Evolutionary conservation across 2,797 vertebrate species (phyloP), one percentile per base, ranked within the genome.

Genomic region (Enteromius argenteus): DNA sequence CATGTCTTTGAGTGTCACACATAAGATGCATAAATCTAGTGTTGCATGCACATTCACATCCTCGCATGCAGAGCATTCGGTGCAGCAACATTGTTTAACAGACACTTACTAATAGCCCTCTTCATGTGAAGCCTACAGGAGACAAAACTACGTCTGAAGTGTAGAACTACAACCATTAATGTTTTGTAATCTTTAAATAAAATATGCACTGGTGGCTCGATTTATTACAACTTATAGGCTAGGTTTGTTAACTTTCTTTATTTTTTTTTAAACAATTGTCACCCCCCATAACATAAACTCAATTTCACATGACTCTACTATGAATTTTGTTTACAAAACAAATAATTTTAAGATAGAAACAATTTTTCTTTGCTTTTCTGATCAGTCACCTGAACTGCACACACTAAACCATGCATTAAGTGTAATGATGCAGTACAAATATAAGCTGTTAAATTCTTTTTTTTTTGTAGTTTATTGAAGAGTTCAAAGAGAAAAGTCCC

Each of bases 401-500:
- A 53, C 35, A 21, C 4, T 44, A 23, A 8, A 3, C 0, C 32
- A 30, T 81, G 79, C 0, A 30, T 9, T 15, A 35, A 37, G n/a
- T 78, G 23, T 51, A n/a, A 5, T 23, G 23, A 62, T 77, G 13
- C 46, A 68, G 32, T 39, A 37, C 7, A 37, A 7, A 37, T 37
- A 37, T 5, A 37, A 37, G 35, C 35, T 37, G 35, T 37, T 37
- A 37, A 37, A 37, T 37, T 37, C 10, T 53, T 23, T 3, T 81
- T 62, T 13, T 5, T 14, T 53, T 42, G 77, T 91, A 99, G 98
- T 99, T 99, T 91, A 99, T 97, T 91, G 98, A 99, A 89, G 97
- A 98, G 62, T 99, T 99, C 94, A 99, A 99, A 94, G 98, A 99
- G 91, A 96, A 96, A 42, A 98, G 96, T 86, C 93, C 96, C 5